A percentile compares a stretch with the other conserved stretches of the same genome.
These are phyloP conservation scores for Otocyon megalotis DNA, from an alignment of 2,113 vertebrate genomes.

Conservation along the genomic window DNA sequence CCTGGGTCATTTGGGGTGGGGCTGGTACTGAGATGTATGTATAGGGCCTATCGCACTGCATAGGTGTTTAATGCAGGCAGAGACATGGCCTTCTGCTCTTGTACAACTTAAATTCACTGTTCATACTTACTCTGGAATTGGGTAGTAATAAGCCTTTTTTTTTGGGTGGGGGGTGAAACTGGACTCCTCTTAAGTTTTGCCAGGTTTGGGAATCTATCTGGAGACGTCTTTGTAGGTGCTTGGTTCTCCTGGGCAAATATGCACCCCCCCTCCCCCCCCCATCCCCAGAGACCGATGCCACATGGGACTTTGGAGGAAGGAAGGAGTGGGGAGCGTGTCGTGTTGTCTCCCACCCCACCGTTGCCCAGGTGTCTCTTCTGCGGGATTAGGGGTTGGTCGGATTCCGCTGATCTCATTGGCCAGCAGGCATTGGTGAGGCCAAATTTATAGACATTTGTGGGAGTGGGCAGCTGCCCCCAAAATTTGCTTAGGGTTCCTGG, in stretches of 20 bases:
- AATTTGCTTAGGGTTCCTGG: background rate
- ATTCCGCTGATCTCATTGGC: background rate
- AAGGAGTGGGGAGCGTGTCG: background rate
- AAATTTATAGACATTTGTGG: background rate
- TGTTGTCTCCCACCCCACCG: background rate
- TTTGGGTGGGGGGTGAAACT: background rate
- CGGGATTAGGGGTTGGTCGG: background rate
- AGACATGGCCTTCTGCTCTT: background rate
- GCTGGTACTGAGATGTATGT: background rate
- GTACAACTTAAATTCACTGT: background rate
- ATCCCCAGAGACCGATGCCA: background rate
- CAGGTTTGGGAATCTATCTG: background rate
- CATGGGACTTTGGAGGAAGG: background rate
- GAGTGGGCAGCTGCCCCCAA: background rate
- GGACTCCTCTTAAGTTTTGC: background rate
- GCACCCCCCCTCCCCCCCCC: fast-evolving
- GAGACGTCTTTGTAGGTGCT: background rate
- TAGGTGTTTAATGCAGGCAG: background rate
- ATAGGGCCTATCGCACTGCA: background rate
- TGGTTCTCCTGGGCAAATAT: fast-evolving
- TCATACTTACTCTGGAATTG: background rate
- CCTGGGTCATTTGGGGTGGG: background rate
- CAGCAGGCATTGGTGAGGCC: background rate
- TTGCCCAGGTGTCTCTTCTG: background rate
- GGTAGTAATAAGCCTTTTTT: background rate